Percentiles rank a stretch among this genome's conserved stretches.
Evolutionary conservation across 2,888 invertebrate species (phyloP).

Genomic region (Ctena decussata): DNA sequence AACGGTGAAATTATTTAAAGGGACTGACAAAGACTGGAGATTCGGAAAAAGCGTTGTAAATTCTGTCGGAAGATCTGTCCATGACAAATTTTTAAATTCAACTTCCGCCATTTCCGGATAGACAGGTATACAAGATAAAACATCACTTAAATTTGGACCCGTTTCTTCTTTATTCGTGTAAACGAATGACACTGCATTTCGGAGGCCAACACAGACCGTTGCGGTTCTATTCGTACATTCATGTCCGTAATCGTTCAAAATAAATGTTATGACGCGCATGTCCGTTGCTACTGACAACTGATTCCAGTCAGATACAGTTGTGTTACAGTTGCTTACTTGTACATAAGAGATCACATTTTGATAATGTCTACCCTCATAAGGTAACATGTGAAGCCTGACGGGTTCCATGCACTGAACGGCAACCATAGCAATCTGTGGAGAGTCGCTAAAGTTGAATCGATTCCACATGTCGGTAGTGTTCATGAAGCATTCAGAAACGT

Average conservation of each 20-base stretch:
- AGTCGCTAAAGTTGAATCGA: not conserved
- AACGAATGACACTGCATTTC: constrained; percentile 1
- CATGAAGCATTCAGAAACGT: not conserved
- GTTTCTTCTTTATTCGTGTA: not conserved
- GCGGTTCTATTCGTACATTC: not conserved
- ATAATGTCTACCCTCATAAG: not conserved
- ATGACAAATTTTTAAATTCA: constrained; percentile 19
- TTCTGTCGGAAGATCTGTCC: not conserved
- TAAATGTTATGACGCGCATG: not conserved
- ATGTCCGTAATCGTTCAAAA: not conserved
- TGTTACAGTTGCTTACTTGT: constrained; percentile 6
- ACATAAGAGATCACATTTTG: constrained; percentile 9
- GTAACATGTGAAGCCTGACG: not conserved
- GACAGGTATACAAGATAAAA: constrained; percentile 1
- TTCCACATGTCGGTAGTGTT: not conserved
- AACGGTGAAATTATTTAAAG: constrained; percentile 16
- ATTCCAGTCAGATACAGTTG: constrained; percentile 10
- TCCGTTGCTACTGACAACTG: not conserved
- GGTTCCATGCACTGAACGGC: constrained; percentile 6
- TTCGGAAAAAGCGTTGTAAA: constrained; percentile 30
- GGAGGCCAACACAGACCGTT: not conserved
- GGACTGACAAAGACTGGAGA: constrained; percentile 28
- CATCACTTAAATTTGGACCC: not conserved
- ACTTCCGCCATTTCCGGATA: constrained; percentile 35
- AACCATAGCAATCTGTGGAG: not conserved